phyloP scores from a whole-genome alignment of 2,888 invertebrate species.

The Perizoma flavofasciatum region DNA sequence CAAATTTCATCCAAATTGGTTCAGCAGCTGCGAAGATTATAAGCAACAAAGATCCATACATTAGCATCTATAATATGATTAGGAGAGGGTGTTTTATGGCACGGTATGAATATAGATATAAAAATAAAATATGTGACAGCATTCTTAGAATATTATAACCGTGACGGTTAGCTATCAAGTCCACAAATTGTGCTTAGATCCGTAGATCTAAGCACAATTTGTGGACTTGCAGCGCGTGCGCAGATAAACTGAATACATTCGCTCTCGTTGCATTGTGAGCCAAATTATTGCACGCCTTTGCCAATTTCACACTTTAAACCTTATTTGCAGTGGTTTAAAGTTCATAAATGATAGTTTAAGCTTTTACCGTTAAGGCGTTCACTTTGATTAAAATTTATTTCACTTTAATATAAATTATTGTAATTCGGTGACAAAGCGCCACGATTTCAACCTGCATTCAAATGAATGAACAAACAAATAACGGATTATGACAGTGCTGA shows the following conservation, averaged over 20 bases:
- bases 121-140: neutral
- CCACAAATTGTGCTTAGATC: too few relatives aligned
- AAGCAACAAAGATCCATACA: too few relatives aligned
- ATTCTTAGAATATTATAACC: slow-evolving; percentile 37
- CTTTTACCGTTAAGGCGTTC: slow-evolving; percentile 9
- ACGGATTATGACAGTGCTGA: slow-evolving; percentile 3
- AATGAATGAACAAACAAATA: slow-evolving; percentile 23
- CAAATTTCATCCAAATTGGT: too few relatives aligned
- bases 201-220: slow-evolving; percentile 68
- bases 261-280: slow-evolving; percentile 60
- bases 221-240: slow-evolving; percentile 66
- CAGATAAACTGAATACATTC: slow-evolving; percentile 72
- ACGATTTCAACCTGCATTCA: slow-evolving; percentile 32
- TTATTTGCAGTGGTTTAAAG: slow-evolving; percentile 12
- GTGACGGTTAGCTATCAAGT: slow-evolving; percentile 57
- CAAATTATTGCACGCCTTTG: slow-evolving; percentile 54
- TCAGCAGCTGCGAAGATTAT: too few relatives aligned
- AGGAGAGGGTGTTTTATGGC: too few relatives aligned
- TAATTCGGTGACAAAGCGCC: slow-evolving; percentile 32
- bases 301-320: slow-evolving; percentile 28
- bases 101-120: too few relatives aligned
- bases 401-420: slow-evolving; percentile 32
- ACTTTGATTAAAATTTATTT: slow-evolving; percentile 42
- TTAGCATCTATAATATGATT: too few relatives aligned
- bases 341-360: neutral